Conservation (phyloP, 53 echinoderm and acorn worm species). For the Echinometra lucunter region DNA sequence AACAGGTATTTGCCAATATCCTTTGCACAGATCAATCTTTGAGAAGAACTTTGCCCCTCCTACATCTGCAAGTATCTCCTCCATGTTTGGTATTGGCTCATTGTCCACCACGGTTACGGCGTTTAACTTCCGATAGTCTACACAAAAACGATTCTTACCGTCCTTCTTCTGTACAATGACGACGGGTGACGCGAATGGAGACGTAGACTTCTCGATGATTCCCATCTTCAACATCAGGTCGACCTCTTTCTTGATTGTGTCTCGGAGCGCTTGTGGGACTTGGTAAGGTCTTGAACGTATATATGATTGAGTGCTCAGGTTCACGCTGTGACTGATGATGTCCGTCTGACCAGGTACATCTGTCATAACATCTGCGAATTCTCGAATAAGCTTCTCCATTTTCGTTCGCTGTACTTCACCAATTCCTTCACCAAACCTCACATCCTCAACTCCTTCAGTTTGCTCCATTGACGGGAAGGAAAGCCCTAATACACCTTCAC, state of each 20-base stretch:
- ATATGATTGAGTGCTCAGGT: background rate
- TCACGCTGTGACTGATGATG: background rate
- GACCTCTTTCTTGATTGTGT: background rate
- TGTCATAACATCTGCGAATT: background rate
- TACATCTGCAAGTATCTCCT: background rate
- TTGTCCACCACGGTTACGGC: background rate
- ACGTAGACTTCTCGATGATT: slow-evolving; percentile 28
- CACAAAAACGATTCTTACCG: background rate
- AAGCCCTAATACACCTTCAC: background rate
- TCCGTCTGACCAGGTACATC: background rate
- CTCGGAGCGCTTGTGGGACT: slow-evolving; percentile 24
- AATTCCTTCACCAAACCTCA: background rate
- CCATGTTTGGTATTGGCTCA: background rate
- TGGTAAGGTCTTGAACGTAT: background rate
- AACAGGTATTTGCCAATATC: slow-evolving; percentile 52
- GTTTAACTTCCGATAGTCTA: background rate
- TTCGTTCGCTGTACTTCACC: background rate
- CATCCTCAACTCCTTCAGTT: background rate
- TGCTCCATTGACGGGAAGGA: background rate
- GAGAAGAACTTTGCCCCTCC: slow-evolving; percentile 14
- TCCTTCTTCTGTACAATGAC: slow-evolving; percentile 38
- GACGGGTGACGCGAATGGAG: slow-evolving; percentile 27
- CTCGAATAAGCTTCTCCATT: background rate
- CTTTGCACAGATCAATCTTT: slow-evolving; percentile 45
- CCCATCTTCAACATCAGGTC: slow-evolving; percentile 22